A percentile compares a stretch with the other conserved stretches of the same genome.
Conservation (phyloP, 2,888 invertebrate genomes). For the Ptilodon capucinus region DNA sequence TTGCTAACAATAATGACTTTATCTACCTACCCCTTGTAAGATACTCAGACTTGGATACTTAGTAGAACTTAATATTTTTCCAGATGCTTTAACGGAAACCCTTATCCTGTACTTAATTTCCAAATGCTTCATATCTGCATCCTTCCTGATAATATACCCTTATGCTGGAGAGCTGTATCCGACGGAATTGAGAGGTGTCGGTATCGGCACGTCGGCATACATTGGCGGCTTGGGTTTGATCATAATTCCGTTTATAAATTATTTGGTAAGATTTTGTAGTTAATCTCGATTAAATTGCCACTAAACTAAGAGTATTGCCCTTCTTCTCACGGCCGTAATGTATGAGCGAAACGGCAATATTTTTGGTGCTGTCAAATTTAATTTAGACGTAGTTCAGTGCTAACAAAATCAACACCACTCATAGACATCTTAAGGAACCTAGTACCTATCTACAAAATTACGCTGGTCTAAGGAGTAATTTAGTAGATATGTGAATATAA, state of each 20-base stretch:
- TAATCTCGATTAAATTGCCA: too few species aligned
- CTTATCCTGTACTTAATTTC: constrained; percentile 90
- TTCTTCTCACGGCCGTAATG: too few species aligned
- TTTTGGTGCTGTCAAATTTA: too few species aligned
- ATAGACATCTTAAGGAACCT: too few species aligned
- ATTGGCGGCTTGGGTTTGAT: constrained; percentile 94
- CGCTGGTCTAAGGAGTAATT: background rate
- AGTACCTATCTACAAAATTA: background rate
- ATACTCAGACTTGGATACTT: too few species aligned
- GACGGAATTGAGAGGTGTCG: constrained; percentile 93
- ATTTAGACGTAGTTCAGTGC: too few species aligned
- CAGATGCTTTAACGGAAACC: constrained; percentile 89
- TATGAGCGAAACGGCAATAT: too few species aligned
- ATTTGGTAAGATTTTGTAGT: constrained; percentile 86
- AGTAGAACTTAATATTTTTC: constrained; percentile 29
- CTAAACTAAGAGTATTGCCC: too few species aligned
- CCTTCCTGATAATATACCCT: constrained; percentile 95
- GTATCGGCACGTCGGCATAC: constrained; percentile 95
- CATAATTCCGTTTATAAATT: constrained; percentile 95
- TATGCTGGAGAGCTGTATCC: constrained; percentile 96
- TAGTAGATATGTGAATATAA: background rate
- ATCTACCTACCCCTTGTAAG: too few species aligned
- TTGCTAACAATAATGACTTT: too few species aligned
- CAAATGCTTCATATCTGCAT: constrained; percentile 94
- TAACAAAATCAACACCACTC: too few species aligned